phyloP scores from a whole-genome alignment of 92 coral and sea anemone genomes.

The Zoanthus sansibaricus region DNA sequence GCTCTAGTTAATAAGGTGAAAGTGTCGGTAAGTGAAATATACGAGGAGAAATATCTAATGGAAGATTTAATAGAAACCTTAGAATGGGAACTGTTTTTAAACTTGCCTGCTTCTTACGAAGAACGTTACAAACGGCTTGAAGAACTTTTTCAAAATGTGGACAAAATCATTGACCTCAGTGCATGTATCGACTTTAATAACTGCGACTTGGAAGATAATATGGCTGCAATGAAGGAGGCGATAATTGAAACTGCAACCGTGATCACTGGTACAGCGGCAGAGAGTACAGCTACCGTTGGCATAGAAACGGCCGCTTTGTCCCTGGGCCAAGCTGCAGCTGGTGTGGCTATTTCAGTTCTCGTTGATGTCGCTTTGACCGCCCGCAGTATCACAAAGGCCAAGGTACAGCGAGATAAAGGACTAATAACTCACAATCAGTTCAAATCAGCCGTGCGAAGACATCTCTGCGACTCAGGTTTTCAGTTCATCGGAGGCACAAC shows the following conservation, averaged over 20 bases:
- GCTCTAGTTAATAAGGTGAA: constrained; percentile 56
- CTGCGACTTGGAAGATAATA: constrained; percentile 72
- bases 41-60: constrained; percentile 63
- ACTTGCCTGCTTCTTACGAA: constrained; percentile 63
- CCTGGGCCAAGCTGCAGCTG: constrained; percentile 98
- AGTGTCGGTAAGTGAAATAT: constrained; percentile 28
- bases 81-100: constrained; percentile 70
- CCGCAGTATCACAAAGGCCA: constrained; percentile 90
- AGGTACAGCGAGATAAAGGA: constrained; percentile 89
- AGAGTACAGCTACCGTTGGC: constrained; percentile 99
- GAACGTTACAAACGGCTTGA: constrained; percentile 65
- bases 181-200: constrained; percentile 59
- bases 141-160: constrained; percentile 81
- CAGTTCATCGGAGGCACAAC: constrained; percentile 98
- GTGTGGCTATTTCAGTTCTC: constrained; percentile 90
- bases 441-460: constrained; percentile 82
- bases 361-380: constrained; percentile 97
- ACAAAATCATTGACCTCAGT: constrained; percentile 77
- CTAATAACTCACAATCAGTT: constrained; percentile 84
- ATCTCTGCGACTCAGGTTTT: constrained; percentile 94
- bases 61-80: constrained; percentile 58
- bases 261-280: constrained; percentile 98
- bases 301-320: constrained; percentile 99
- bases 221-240: constrained; percentile 74
- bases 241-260: constrained; percentile 95